These are phyloP conservation scores for Drosophila subpulchrella DNA, from an alignment of 1,140 invertebrate genomes.

Conservation along the genomic window DNA sequence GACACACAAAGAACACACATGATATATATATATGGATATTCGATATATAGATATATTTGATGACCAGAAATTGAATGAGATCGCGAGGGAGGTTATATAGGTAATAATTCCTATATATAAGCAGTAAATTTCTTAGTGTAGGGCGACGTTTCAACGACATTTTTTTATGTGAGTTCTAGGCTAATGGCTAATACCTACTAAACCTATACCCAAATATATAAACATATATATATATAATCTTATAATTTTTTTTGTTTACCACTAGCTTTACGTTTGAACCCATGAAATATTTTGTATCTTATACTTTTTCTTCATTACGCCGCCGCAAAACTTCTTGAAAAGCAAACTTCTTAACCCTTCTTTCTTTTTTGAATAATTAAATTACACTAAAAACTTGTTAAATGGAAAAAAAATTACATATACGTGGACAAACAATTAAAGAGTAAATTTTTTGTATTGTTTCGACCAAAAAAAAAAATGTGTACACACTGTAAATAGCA, in stretches of 20 bases:
- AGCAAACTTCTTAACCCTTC: slow-evolving; percentile 3
- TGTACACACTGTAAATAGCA: slow-evolving; percentile 72
- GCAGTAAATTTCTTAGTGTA: slow-evolving; percentile 20
- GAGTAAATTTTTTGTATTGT: slow-evolving; percentile 37
- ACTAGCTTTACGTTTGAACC: slow-evolving; percentile 13
- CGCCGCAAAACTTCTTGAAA: slow-evolving; percentile 23
- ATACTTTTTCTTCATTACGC: slow-evolving; percentile 26
- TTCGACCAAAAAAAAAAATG: slow-evolving; percentile 34
- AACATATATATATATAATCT: slow-evolving; percentile 8
- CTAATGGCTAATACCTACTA: slow-evolving; percentile 22
- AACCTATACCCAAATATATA: slow-evolving; percentile 26
- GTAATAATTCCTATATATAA: neutral
- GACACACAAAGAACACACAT: slow-evolving; percentile 2
- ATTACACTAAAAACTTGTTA: slow-evolving; percentile 16
- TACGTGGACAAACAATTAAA: slow-evolving; percentile 10
- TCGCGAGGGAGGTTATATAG: neutral
- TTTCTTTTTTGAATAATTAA: slow-evolving; percentile 11
- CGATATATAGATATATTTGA: slow-evolving; percentile 6
- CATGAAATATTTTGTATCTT: slow-evolving; percentile 27
- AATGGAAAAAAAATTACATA: slow-evolving; percentile 13
- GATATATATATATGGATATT: slow-evolving; percentile 1
- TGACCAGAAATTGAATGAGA: slow-evolving; percentile 10
- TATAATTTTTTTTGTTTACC: slow-evolving; percentile 19
- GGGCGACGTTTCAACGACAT: slow-evolving; percentile 54
- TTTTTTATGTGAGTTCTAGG: slow-evolving; percentile 46